A percentile compares a stretch with the other conserved stretches of the same genome.
Evolutionary conservation across 2,113 vertebrate species (phyloP).

Genomic region (Circaetus gallicus): DNA sequence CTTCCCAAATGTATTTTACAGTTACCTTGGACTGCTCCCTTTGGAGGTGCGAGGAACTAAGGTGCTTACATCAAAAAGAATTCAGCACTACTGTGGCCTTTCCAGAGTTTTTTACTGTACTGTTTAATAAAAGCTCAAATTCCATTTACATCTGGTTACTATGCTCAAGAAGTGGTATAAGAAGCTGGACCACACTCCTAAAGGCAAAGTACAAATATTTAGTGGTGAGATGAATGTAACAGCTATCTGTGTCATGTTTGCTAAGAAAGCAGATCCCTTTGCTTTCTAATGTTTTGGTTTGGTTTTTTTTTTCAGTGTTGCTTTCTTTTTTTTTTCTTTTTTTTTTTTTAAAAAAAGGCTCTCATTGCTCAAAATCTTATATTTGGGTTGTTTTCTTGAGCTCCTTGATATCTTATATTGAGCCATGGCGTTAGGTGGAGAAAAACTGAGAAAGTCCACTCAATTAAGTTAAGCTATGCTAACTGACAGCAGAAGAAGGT

Average conservation of each 20-base stretch:
- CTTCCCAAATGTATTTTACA: neutral
- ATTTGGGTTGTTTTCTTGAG: neutral
- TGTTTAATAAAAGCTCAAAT: neutral
- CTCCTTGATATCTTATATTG: neutral
- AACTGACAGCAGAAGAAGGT: constrained; percentile 4
- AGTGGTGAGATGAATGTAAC: neutral
- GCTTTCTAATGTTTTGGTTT: neutral
- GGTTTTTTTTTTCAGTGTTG: neutral
- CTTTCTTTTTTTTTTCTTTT: neutral
- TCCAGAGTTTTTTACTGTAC: neutral
- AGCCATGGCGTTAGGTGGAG: neutral
- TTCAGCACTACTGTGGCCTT: neutral
- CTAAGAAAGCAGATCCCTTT: neutral
- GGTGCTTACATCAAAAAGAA: neutral
- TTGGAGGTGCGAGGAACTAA: neutral
- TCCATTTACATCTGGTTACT: neutral
- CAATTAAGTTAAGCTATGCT: neutral
- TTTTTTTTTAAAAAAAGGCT: too few relatives aligned
- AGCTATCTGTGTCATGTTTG: neutral
- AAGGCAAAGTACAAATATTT: constrained; percentile 16
- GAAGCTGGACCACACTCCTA: neutral
- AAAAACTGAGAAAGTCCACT: neutral
- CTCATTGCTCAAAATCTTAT: neutral
- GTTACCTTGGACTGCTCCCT: neutral
- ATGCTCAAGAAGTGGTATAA: neutral